Percentiles rank a stretch among this genome's conserved stretches.
phyloP scores from a whole-genome alignment of 2,888 invertebrate genomes.

The Theodoxus fluviatilis region DNA sequence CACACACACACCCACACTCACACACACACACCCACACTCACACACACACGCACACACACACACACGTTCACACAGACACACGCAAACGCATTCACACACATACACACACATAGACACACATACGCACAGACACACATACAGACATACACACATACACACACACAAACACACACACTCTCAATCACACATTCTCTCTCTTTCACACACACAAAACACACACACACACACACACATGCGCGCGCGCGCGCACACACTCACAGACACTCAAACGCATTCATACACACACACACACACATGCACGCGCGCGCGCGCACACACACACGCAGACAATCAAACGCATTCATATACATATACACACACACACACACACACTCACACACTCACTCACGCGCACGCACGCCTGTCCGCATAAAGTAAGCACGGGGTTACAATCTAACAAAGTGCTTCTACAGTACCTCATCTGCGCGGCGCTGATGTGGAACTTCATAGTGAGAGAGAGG shows the following conservation, averaged over 20 bases:
- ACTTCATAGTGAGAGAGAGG: too few species aligned
- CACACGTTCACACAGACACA: constrained; percentile 7
- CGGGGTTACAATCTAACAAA: too few species aligned
- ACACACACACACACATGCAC: constrained; percentile 10
- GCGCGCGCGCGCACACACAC: neutral
- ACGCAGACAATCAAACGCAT: neutral
- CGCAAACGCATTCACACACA: neutral
- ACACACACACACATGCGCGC: neutral
- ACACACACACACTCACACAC: neutral
- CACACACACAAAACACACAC: neutral
- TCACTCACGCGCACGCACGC: neutral
- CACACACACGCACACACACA: constrained; percentile 14
- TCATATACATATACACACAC: neutral
- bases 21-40: constrained; percentile 17
- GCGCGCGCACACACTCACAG: neutral
- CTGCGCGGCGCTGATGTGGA: too few species aligned
- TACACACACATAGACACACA: constrained; percentile 3
- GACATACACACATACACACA: constrained; percentile 4
- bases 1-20: constrained; percentile 1
- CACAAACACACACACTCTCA: constrained; percentile 1
- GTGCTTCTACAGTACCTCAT: too few species aligned
- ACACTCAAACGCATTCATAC: too few species aligned
- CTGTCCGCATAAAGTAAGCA: too few species aligned
- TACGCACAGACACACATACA: constrained; percentile 12
- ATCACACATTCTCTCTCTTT: too few species aligned